These are phyloP conservation scores for Epinotia bilunana DNA, from an alignment of 2,888 invertebrate genomes.

Conservation along the genomic window DNA sequence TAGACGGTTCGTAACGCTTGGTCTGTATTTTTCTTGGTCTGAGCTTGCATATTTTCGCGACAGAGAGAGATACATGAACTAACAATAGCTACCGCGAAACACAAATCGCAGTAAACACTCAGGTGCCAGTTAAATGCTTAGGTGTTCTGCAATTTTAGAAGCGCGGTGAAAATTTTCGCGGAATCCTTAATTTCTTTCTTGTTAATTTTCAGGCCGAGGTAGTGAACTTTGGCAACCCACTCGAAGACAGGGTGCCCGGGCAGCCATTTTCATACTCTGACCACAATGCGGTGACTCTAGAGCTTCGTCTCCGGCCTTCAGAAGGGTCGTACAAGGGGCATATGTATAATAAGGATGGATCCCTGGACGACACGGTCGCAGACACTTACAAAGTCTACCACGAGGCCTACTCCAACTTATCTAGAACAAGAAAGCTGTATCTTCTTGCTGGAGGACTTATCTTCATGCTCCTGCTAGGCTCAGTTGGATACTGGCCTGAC, in stretches of 20 bases:
- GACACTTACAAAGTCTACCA: constrained; percentile 86
- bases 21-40: too few relatives aligned
- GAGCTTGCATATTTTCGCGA: too few relatives aligned
- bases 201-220: constrained; percentile 65
- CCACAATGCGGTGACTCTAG: constrained; percentile 92
- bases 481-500: constrained; percentile 79
- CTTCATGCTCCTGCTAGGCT: constrained; percentile 80
- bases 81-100: too few relatives aligned
- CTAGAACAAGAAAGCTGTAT: constrained; percentile 81
- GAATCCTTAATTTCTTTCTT: too few relatives aligned
- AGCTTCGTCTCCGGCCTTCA: constrained; percentile 61
- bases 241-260: constrained; percentile 89
- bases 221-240: constrained; percentile 86
- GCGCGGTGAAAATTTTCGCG: too few relatives aligned
- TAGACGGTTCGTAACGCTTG: too few relatives aligned
- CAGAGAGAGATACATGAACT: too few relatives aligned
- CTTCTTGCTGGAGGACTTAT: constrained; percentile 78
- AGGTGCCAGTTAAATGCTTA: too few relatives aligned
- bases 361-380: constrained; percentile 72
- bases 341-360: constrained; percentile 54
- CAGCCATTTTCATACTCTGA: constrained; percentile 93
- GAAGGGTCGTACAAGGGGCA: constrained; percentile 46
- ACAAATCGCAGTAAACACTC: too few relatives aligned
- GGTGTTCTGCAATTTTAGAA: too few relatives aligned
- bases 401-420: constrained; percentile 80